Base-by-base conservation (phyloP, 2,888 invertebrate species). In the Hesperia comma region DNA sequence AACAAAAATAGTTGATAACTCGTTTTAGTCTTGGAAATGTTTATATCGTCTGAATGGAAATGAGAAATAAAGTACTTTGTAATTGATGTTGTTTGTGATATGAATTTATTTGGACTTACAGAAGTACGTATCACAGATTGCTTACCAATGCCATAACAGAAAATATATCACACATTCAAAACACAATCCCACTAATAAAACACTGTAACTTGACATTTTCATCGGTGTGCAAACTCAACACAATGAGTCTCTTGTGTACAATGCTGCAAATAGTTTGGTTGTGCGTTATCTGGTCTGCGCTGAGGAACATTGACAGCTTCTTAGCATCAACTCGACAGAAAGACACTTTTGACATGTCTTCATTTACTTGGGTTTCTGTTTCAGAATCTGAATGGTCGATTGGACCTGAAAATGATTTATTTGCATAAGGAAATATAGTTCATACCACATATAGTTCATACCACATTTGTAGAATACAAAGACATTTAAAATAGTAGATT, bases 171-270 rank as follows among this genome's bases (percentile, higher is more conserved):
- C n/a, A n/a, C n/a, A n/a, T n/a, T 75, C 73, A 91, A 80, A 84
- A 91, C 19, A 90, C 88, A 76, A 96, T 94, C 26, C 96, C 96
- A 71, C 95, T 96, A 73, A 98, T 94, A 84, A 97, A 96, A 82
- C 96, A 97, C 86, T 97, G 96, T 69, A 98, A 90, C 15, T 95
- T 95, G 8, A 97, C 93, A 83, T 96, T 95, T 63, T 95, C 95
- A 69, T 96, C 95, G 19, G 96, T 94, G 73, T 95, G 94, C 70
- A 98, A 88, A 76, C 95, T 94, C 77, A 98, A 86, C 79, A 97
- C 96, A 0, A 97, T 94, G 77, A 96, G 93, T 79, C 93, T 94
- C 70, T 95, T 95, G 70, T 96, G 94, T 26, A 96, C 94, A 69
- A 98, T 95, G 80, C 96, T 96, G 79, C 97, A 98, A 26, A 95